Conservation (phyloP, 2,888 invertebrate genomes). For the Lasioglossum vierecki region DNA sequence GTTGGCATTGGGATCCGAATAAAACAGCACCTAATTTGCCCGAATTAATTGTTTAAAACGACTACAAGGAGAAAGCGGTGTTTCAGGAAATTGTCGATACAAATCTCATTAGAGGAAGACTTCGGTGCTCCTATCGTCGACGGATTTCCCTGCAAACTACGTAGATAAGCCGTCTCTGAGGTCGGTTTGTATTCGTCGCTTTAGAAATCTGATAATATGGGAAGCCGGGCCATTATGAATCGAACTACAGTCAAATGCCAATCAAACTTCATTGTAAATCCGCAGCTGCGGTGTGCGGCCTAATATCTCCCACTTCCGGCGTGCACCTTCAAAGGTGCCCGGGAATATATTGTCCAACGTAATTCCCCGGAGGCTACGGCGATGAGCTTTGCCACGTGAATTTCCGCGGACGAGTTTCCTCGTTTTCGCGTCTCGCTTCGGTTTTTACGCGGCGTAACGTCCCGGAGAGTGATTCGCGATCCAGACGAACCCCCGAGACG, state of each 20-base stretch:
- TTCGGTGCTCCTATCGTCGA: background rate
- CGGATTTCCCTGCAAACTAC: slow-evolving; percentile 8
- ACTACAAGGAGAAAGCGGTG: background rate
- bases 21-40: background rate
- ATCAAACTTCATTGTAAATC: slow-evolving; percentile 61
- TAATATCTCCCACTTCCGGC: slow-evolving; percentile 58
- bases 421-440: slow-evolving; percentile 8
- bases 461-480: slow-evolving; percentile 17
- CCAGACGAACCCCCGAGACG: slow-evolving; percentile 13
- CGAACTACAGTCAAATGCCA: slow-evolving; percentile 49
- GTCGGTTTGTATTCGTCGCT: slow-evolving; percentile 10
- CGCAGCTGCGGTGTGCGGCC: slow-evolving; percentile 38
- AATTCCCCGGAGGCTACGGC: slow-evolving; percentile 19
- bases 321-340: slow-evolving; percentile 27
- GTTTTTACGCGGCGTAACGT: slow-evolving; percentile 2
- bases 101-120: slow-evolving; percentile 15
- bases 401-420: slow-evolving; percentile 6
- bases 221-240: slow-evolving; percentile 34
- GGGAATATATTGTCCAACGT: slow-evolving; percentile 52
- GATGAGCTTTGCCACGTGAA: background rate
- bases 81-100: background rate
- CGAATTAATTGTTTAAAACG: background rate
- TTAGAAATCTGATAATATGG: slow-evolving; percentile 36
- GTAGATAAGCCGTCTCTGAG: slow-evolving; percentile 9
- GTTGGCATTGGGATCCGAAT: background rate